Evolutionary conservation across 2,888 invertebrate species (phyloP), one percentile per base, ranked within the genome.

Genomic region (Idaea biselata): DNA sequence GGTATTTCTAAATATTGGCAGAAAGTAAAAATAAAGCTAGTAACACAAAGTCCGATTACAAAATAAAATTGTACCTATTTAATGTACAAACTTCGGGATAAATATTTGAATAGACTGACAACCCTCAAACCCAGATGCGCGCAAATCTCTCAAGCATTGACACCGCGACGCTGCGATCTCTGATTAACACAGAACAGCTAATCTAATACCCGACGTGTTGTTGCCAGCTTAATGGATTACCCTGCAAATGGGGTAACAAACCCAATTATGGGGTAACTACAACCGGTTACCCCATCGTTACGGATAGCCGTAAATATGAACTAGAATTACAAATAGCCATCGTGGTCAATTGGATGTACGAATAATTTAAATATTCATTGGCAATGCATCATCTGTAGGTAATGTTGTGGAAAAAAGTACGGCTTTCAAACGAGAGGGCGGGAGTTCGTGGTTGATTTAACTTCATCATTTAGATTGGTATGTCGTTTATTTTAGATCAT

Each of bases 211-310:
- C 75, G 77, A 73, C 79, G 68, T 69, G 59, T 78, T 76, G 78
- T 77, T 77, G 78, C 80, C 76, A 80, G 72, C 69, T 70, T 85
- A 84, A 84, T 83, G 79, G 81, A 84, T 86, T 80, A 85, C 82
- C 80, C 79, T 69, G 73, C 72, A 72, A 81, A 79, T 81, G 74
- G 81, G 81, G 80, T 80, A 82, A 80, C 79, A 73, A 74, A 78
- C 76, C 81, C 82, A 86, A 84, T 84, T 84, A 84, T 69, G 76
- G 76, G 76, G 75, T 71, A 65, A 17, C 17, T 56, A 55, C 31
- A 63, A 70, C 72, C 71, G 68, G 74, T 71, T 72, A 72, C 60
- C 63, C 70, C 44, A 60, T 44, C 44, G 67, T 68, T 62, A 6
- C 31, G 16, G 18, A 44, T 44, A 14, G 44, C 14, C 56, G 17